Percentiles rank a stretch among this genome's conserved stretches.
These are phyloP conservation scores for Leucophenga varia DNA, from an alignment of 1,140 invertebrate species.

Conservation along the genomic window DNA sequence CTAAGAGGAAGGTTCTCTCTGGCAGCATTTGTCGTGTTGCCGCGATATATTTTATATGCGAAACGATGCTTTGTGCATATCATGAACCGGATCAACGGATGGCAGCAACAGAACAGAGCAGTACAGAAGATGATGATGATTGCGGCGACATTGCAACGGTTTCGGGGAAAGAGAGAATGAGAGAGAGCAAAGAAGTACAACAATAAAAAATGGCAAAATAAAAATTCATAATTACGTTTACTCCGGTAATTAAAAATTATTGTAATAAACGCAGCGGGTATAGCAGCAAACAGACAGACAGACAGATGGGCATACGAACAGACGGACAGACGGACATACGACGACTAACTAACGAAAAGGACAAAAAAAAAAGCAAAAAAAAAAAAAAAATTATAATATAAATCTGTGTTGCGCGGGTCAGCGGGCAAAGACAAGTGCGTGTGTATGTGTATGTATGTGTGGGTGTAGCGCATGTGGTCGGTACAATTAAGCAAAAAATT, in stretches of 20 bases:
- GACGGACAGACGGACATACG: constrained; percentile 17
- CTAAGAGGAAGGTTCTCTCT: no score
- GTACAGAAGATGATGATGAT: constrained; percentile 12
- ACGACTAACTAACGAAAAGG: no score
- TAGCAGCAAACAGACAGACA: constrained; percentile 7
- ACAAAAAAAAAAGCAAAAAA: no score
- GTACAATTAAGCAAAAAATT: no score
- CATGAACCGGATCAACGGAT: constrained; percentile 41
- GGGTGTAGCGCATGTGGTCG: no score
- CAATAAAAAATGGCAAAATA: constrained; percentile 34
- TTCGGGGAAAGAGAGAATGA: constrained; percentile 9
- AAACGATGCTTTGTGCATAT: constrained; percentile 46
- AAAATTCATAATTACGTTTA: constrained; percentile 57
- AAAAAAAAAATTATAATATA: no score
- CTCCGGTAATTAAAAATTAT: constrained; percentile 57
- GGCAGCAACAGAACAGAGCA: background rate
- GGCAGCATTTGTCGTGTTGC: no score
- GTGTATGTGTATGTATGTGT: no score
- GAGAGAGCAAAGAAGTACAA: background rate
- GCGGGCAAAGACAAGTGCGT: no score
- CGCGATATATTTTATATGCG: background rate
- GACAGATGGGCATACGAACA: background rate
- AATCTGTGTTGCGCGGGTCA: no score
- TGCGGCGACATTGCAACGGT: constrained; percentile 19
- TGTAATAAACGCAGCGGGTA: constrained; percentile 54